Base-by-base conservation (phyloP, 2,888 invertebrate genomes). In the Oxystoma pomonae region DNA sequence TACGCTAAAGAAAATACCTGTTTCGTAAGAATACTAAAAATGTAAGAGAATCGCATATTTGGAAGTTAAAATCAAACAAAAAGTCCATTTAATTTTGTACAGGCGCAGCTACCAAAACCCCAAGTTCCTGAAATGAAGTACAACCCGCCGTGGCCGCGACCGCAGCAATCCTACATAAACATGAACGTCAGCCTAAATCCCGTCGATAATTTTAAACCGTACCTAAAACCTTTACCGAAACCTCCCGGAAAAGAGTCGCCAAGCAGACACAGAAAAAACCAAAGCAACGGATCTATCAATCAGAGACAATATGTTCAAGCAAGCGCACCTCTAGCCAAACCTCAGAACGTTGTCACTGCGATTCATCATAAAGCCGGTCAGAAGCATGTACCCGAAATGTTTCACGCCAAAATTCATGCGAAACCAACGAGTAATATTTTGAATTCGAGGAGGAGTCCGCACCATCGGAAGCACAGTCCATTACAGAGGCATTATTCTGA, bases 401-500 rank as follows among this genome's bases (percentile, higher is more conserved):
- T 77, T 58, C 69, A 75, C 35, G 76, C 75, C 67, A 79, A 78
- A 67, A 69, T 78, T 19, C 78, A 78, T 68, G 76, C 72, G 18
- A 71, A 75, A 50, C 76, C 75, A 52, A 78, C 75, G 67, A 71
- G 74, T 61, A 77, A 77, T 69, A 78, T 78, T 3, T 65, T 76
- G 22, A 76, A 78, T 63, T 72, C 71, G 20, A 70, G 77, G 59
- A 73, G 64, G 57, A 77, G 78, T 67, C 77, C 77, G 18, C 78
- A 77, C 64, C 78, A 76, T 65, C 75, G 77, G 61, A 72, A 79
- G 17, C 78, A 77, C 61, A 78, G 79, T 70, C 81, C 85, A 55
- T 75, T 88, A 49, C 86, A 87, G 21, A 79, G 89, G 55, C 88
- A 88, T 62, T 85, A 88, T 60, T 88, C 88, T 0, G 88, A 88